phyloP scores from a whole-genome alignment of 2,888 invertebrate genomes.

The Eilema depressum region DNA sequence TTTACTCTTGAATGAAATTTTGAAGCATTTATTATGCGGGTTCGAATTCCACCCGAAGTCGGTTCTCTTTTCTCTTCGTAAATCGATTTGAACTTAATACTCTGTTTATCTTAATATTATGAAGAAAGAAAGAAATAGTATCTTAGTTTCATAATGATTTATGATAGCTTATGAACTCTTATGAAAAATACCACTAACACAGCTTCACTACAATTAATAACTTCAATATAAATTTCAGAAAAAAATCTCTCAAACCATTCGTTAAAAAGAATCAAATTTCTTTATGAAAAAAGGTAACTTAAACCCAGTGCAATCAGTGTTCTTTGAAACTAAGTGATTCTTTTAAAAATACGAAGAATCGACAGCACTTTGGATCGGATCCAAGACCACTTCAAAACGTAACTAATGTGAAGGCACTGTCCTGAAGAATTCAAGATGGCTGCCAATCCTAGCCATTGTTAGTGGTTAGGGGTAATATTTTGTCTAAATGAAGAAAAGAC shows the following conservation, averaged over 20 bases:
- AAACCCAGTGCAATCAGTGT: conserved; percentile 11
- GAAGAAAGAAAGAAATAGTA: no score
- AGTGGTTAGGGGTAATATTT: neutral
- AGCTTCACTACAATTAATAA: neutral
- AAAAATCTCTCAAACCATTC: neutral
- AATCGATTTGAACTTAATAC: no score
- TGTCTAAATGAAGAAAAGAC: neutral
- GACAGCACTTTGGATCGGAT: conserved; percentile 48
- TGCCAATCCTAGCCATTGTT: neutral
- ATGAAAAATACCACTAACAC: no score
- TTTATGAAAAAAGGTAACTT: conserved; percentile 9
- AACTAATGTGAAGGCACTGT: conserved; percentile 32
- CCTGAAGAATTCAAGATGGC: conserved; percentile 19
- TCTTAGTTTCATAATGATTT: no score
- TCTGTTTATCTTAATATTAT: no score
- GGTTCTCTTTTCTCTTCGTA: no score
- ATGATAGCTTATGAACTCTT: no score
- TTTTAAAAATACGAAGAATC: conserved; percentile 30
- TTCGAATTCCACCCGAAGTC: no score
- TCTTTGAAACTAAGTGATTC: conserved; percentile 25
- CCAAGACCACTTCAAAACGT: conserved; percentile 34
- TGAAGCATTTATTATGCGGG: no score
- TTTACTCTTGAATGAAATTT: no score
- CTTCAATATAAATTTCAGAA: neutral
- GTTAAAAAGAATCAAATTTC: conserved; percentile 2